phyloP scores from a whole-genome alignment of 2,113 vertebrate genomes.

The Noctilio leporinus region DNA sequence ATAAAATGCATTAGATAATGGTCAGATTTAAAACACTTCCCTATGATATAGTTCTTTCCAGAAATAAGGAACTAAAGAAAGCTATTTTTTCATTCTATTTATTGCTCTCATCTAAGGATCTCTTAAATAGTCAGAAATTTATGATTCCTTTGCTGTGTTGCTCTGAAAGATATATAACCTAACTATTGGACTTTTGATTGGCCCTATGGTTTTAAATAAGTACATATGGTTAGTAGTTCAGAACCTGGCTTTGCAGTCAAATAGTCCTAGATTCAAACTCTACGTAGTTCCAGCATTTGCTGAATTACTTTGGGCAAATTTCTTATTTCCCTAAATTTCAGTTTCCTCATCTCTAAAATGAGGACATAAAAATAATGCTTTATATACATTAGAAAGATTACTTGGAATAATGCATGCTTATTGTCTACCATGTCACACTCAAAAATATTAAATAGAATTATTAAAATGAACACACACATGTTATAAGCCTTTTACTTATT shows the following conservation, averaged over 20 bases:
- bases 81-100: not conserved
- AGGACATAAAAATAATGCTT: not conserved
- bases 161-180: not conserved
- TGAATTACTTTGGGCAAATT: not conserved
- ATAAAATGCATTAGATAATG: not conserved
- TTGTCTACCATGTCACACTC: not conserved
- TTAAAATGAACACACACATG: not conserved
- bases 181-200: not conserved
- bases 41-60: not conserved
- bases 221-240: not conserved
- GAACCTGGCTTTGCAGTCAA: not conserved
- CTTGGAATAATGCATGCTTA: not conserved
- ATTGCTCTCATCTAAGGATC: not conserved
- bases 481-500: slow-evolving; percentile 17
- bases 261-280: not conserved
- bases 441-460: not conserved
- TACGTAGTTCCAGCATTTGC: not conserved
- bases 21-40: not conserved
- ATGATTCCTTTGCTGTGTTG: not conserved
- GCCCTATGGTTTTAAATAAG: slow-evolving; percentile 16
- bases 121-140: not conserved
- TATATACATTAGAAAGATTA: not conserved
- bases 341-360: not conserved
- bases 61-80: not conserved
- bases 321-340: not conserved